A percentile compares a stretch with the other conserved stretches of the same genome.
phyloP scores from a whole-genome alignment of 2,888 invertebrate genomes.

The Encarsia formosa region DNA sequence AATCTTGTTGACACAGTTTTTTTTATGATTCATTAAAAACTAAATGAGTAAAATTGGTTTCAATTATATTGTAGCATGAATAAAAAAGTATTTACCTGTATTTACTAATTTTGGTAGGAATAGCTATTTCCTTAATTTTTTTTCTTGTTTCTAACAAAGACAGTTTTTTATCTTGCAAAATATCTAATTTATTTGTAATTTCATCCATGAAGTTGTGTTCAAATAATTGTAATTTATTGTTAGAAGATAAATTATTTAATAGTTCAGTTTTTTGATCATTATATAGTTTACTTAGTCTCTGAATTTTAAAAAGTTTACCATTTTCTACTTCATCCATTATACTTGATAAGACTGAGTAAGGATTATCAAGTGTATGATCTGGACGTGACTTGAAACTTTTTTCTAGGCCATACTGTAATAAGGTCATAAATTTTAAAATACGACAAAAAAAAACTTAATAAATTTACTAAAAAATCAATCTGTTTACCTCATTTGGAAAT shows the following conservation, averaged over 20 bases:
- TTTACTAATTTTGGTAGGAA: conserved; percentile 3
- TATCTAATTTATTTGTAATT: conserved; percentile 29
- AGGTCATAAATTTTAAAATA: no score
- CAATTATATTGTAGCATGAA: no score
- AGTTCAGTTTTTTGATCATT: conserved; percentile 25
- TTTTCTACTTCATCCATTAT: conserved; percentile 31
- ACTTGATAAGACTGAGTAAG: conserved; percentile 33
- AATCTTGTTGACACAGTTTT: no score
- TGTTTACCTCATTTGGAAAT: conserved; percentile 39
- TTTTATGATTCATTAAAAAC: no score
- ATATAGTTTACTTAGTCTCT: conserved; percentile 35
- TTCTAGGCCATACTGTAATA: conserved; percentile 39
- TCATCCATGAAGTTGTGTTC: conserved; percentile 32
- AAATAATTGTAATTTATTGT: conserved; percentile 31
- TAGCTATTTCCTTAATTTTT: conserved; percentile 6
- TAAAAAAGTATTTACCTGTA: conserved; percentile 12
- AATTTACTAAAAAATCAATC: conserved; percentile 9
- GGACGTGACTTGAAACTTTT: conserved; percentile 32
- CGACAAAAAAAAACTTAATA: background rate
- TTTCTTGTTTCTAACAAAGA: conserved; percentile 3
- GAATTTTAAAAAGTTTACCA: conserved; percentile 32
- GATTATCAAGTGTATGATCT: conserved; percentile 28
- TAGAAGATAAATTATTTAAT: conserved; percentile 8
- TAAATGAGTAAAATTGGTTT: no score
- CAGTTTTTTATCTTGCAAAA: conserved; percentile 25